phyloP scores from a whole-genome alignment of 2,113 vertebrate genomes.

The Chascanopsetta lugubris region DNA sequence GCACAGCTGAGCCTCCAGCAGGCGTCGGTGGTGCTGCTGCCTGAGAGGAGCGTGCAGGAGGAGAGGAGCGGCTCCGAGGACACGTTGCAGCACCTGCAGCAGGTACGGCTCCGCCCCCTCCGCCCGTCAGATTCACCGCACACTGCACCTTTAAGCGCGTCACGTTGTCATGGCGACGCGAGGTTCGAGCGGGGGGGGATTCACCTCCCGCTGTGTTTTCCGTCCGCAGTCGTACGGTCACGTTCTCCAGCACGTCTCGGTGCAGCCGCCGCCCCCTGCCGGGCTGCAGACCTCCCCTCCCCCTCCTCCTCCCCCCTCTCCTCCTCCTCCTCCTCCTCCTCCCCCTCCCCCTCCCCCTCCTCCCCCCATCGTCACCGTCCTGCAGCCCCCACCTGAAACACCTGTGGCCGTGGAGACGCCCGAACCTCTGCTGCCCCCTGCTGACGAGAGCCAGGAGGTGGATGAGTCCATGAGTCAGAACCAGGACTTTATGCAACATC shows the following conservation, averaged over 20 bases:
- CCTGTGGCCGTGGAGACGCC: slow-evolving; percentile 53
- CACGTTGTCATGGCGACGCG: too few species aligned
- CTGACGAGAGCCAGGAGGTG: slow-evolving; percentile 63
- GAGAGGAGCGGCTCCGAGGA: slow-evolving; percentile 66
- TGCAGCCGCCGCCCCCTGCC: slow-evolving; percentile 47
- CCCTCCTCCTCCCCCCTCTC: too few species aligned
- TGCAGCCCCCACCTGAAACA: slow-evolving; percentile 63
- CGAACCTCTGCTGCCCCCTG: slow-evolving; percentile 66
- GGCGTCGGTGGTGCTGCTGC: slow-evolving; percentile 77
- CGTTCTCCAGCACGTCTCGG: slow-evolving; percentile 63
- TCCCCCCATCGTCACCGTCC: slow-evolving; percentile 66
- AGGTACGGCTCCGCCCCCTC: slow-evolving; percentile 61
- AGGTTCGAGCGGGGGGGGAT: too few species aligned
- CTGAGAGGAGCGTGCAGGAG: slow-evolving; percentile 68
- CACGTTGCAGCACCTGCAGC: slow-evolving; percentile 67
- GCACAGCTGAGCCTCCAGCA: slow-evolving; percentile 72
- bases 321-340: slow-evolving; percentile 68
- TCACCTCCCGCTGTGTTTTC: too few species aligned
- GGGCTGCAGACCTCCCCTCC: slow-evolving; percentile 57
- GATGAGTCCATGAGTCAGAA: slow-evolving; percentile 60
- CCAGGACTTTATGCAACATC: slow-evolving; percentile 75
- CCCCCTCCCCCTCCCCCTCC: slow-evolving; percentile 63
- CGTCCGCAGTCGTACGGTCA: slow-evolving; percentile 61
- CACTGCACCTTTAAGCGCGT: too few species aligned
- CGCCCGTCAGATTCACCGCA: too few species aligned